phyloP scores from a whole-genome alignment of 1,140 invertebrate genomes.

The Coenobita brevimanus region DNA sequence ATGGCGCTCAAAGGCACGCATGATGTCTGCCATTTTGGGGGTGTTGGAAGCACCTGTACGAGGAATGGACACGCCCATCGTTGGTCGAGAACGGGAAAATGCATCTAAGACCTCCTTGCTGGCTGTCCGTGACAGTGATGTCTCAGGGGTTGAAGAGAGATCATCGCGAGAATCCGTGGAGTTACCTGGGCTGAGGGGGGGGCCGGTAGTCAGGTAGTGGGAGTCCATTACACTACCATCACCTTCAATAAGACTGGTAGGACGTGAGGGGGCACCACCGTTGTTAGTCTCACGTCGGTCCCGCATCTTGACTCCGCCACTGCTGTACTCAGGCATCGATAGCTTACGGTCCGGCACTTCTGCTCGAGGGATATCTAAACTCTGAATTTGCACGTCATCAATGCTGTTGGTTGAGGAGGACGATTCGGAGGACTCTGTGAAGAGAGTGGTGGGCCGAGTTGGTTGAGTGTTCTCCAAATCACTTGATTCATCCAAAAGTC shows the following conservation, averaged over 20 bases:
- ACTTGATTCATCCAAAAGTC: conserved; percentile 25
- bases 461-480: conserved; percentile 10
- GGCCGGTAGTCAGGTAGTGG: conserved; percentile 49
- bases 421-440: conserved; percentile 18
- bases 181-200: conserved; percentile 51
- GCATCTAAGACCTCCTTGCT: conserved; percentile 70
- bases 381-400: conserved; percentile 12
- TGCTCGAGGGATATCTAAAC: conserved; percentile 46
- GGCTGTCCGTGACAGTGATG: conserved; percentile 67
- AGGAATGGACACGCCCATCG: conserved; percentile 45
- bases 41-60: conserved; percentile 51
- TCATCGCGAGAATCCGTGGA: conserved; percentile 67
- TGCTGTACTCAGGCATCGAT: conserved; percentile 69
- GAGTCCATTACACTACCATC: conserved; percentile 55
- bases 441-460: conserved; percentile 8
- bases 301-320: conserved; percentile 67
- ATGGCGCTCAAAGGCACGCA: conserved; percentile 78
- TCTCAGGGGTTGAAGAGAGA: conserved; percentile 63
- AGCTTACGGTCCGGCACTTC: conserved; percentile 69
- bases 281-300: conserved; percentile 65
- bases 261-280: conserved; percentile 68
- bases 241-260: conserved; percentile 69
- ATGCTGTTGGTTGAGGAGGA: conserved; percentile 4
- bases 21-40: conserved; percentile 75
- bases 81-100: conserved; percentile 57